phyloP scores from a whole-genome alignment of 2,888 invertebrate genomes.

The Polietes domitor region DNA sequence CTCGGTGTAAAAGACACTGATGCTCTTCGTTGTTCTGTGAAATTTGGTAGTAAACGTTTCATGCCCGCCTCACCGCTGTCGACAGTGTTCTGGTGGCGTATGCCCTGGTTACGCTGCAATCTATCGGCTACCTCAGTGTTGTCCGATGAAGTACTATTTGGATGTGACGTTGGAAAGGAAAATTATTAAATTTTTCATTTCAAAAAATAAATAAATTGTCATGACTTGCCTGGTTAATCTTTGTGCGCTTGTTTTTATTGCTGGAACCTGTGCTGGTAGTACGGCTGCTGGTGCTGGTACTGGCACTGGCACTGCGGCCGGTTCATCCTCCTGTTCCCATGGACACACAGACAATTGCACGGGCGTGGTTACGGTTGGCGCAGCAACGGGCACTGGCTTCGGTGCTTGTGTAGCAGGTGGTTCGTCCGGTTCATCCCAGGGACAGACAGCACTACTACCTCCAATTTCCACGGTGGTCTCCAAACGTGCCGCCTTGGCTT shows the following conservation, averaged over 20 bases:
- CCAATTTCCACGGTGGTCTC: conserved; percentile 75
- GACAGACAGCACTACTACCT: conserved; percentile 76
- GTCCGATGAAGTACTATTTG: conserved; percentile 82
- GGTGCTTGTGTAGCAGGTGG: conserved; percentile 61
- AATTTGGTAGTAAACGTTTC: conserved; percentile 77
- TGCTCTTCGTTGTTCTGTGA: conserved; percentile 79
- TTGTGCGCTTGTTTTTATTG: conserved; percentile 67
- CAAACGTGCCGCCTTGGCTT: conserved; percentile 73
- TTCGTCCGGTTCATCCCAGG: conserved; percentile 77
- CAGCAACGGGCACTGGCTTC: conserved; percentile 28
- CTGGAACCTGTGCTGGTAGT: conserved; percentile 45
- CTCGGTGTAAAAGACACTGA: conserved; percentile 79
- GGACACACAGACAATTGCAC: conserved; percentile 77
- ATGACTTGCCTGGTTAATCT: conserved; percentile 74
- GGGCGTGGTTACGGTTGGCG: conserved; percentile 60
- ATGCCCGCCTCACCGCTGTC: conserved; percentile 84
- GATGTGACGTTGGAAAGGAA: background rate
- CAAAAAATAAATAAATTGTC: background rate
- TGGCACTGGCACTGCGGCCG: conserved; percentile 35
- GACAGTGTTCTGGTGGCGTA: conserved; percentile 87
- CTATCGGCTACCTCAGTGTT: conserved; percentile 85
- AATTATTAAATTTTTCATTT: too few species aligned
- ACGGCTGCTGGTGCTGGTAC: too few species aligned
- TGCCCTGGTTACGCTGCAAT: conserved; percentile 84
- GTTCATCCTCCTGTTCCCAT: conserved; percentile 75